A percentile compares a stretch with the other conserved stretches of the same genome.
Evolutionary conservation across 2,888 invertebrate species (phyloP).

Genomic region (Yponomeuta plumbellus): DNA sequence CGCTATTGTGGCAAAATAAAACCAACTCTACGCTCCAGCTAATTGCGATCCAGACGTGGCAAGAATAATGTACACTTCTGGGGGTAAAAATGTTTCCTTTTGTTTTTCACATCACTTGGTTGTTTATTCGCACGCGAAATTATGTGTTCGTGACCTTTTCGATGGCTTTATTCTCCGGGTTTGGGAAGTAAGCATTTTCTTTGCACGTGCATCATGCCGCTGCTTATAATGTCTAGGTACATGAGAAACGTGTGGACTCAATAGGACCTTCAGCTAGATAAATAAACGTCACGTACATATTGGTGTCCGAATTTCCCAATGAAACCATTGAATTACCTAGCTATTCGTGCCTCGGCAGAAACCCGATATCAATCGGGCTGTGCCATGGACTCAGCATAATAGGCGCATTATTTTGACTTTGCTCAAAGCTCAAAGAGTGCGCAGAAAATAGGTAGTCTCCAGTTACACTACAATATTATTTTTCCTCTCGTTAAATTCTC

Average conservation of each 20-base stretch:
- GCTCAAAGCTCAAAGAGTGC: background rate
- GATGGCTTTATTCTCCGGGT: background rate
- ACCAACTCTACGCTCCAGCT: conserved; percentile 17
- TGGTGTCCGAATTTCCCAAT: background rate
- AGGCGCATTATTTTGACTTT: background rate
- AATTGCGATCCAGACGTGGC: conserved; percentile 21
- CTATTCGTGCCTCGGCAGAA: background rate
- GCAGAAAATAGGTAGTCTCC: background rate
- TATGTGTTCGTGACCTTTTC: conserved; percentile 8
- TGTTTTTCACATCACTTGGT: conserved; percentile 17
- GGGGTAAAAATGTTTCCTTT: conserved; percentile 15
- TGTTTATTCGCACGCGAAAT: conserved; percentile 20
- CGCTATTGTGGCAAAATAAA: conserved; percentile 18
- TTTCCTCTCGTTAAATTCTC: conserved; percentile 1
- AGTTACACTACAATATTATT: background rate
- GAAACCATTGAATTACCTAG: background rate
- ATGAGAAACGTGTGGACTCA: background rate
- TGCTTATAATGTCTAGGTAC: background rate
- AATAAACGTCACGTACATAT: background rate
- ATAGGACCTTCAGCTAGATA: background rate
- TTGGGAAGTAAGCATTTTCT: background rate
- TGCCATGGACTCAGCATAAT: background rate
- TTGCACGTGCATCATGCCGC: background rate
- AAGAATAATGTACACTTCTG: conserved; percentile 21
- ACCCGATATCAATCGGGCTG: background rate